Percentiles rank a stretch among this genome's conserved stretches.
These are phyloP conservation scores for Galago senegalensis DNA, from an alignment of 2,797 vertebrate species.

Conservation along the genomic window DNA sequence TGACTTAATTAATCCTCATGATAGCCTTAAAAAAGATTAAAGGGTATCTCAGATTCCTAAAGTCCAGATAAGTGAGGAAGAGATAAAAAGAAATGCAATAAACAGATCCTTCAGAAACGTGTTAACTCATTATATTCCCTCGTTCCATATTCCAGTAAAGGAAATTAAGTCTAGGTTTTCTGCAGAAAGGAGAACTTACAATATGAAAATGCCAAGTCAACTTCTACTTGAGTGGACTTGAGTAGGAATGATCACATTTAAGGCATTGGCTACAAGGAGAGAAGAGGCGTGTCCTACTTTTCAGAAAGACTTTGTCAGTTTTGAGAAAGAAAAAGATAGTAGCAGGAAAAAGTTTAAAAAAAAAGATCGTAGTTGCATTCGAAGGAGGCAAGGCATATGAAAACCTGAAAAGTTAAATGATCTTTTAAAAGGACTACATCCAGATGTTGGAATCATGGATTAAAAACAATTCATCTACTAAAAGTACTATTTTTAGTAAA, in stretches of 20 bases:
- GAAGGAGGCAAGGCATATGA: not conserved
- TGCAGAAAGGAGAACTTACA: not conserved
- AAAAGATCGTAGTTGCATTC: conserved; percentile 6
- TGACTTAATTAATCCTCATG: conserved; percentile 29
- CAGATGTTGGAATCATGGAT: conserved; percentile 35
- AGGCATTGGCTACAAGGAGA: not conserved
- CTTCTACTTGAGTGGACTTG: not conserved
- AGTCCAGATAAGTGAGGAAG: not conserved
- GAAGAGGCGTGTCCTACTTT: not conserved
- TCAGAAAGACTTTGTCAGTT: conserved; percentile 9
- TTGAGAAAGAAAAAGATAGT: not conserved
- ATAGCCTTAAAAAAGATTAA: conserved; percentile 8
- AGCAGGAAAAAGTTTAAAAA: not conserved
- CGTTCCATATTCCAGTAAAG: conserved; percentile 1
- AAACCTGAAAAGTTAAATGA: conserved; percentile 16
- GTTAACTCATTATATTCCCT: conserved; percentile 26
- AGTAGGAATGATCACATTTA: conserved; percentile 34
- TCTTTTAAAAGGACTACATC: not conserved
- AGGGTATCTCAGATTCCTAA: not conserved
- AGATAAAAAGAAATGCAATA: not conserved
- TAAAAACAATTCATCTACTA: not conserved
- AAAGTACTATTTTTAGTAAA: conserved; percentile 39
- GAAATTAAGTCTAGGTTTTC: not conserved
- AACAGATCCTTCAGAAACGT: not conserved
- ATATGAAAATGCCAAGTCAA: not conserved